Evolutionary conservation across 2,888 invertebrate species (phyloP).

Genomic region (Chymomyza caudatula): DNA sequence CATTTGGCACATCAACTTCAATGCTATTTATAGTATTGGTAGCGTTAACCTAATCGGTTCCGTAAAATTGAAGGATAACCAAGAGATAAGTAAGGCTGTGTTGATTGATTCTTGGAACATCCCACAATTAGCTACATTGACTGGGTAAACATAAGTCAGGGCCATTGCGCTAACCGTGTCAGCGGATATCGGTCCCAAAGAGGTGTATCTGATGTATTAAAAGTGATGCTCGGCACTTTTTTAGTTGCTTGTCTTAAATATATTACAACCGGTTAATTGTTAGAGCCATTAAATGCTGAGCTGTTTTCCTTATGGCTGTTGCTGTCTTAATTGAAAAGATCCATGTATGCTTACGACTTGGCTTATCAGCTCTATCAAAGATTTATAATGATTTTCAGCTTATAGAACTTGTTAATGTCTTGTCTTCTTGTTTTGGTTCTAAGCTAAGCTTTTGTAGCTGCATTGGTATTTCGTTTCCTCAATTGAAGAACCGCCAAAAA

Average conservation of each 20-base stretch:
- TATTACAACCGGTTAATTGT: background rate
- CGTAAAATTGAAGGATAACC: conserved; percentile 53
- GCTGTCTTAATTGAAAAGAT: conserved; percentile 8
- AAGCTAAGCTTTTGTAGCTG: no score
- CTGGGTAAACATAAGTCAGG: background rate
- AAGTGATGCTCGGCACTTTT: background rate
- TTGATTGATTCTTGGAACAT: background rate
- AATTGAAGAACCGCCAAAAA: background rate
- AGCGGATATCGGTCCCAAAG: background rate
- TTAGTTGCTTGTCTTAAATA: background rate
- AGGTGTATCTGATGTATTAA: no score
- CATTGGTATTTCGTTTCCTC: background rate
- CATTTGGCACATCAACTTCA: conserved; percentile 18
- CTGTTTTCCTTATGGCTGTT: background rate
- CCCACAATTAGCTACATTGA: background rate
- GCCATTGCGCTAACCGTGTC: background rate
- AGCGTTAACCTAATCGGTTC: conserved; percentile 45
- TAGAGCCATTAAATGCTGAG: background rate
- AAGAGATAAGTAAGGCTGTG: background rate
- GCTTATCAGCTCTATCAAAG: no score
- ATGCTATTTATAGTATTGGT: conserved; percentile 27
- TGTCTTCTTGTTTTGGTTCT: background rate
- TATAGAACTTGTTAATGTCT: no score
- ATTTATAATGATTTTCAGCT: conserved; percentile 8
- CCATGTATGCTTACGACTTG: no score